Evolutionary conservation across 2,888 invertebrate genomes (phyloP).

Genomic region (Brachypalpus laphriformis): DNA sequence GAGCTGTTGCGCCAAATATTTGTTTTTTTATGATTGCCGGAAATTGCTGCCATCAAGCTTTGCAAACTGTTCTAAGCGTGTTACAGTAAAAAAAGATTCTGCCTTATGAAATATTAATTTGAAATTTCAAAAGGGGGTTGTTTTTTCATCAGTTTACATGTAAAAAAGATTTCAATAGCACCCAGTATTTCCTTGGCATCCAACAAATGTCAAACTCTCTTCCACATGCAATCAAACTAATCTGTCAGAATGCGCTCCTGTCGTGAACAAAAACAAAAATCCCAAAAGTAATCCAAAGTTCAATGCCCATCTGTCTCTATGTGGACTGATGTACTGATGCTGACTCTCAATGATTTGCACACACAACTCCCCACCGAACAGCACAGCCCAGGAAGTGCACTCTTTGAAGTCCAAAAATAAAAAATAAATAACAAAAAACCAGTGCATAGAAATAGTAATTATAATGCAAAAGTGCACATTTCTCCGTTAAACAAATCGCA

Average conservation of each 20-base stretch:
- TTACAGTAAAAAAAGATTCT: too few relatives aligned
- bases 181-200: background rate
- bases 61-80: too few relatives aligned
- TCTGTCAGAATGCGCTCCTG: too few relatives aligned
- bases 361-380: background rate
- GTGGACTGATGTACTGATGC: conserved; percentile 8
- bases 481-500: conserved; percentile 55
- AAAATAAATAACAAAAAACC: conserved; percentile 27
- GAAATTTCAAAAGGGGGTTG: background rate
- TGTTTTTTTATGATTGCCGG: too few relatives aligned
- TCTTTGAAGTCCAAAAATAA: conserved; percentile 16
- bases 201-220: background rate
- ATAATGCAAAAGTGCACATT: conserved; percentile 64
- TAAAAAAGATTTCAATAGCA: conserved; percentile 6
- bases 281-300: conserved; percentile 66
- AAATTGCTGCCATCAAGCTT: too few relatives aligned
- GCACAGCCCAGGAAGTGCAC: conserved; percentile 34
- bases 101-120: background rate
- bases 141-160: background rate
- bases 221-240: background rate
- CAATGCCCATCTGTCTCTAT: conserved; percentile 61
- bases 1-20: too few relatives aligned
- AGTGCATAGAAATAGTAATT: conserved; percentile 56
- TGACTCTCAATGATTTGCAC: conserved; percentile 25
- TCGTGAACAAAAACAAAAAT: background rate